These are phyloP conservation scores for Arenicola marina DNA, from an alignment of 2,888 invertebrate genomes.

Conservation along the genomic window DNA sequence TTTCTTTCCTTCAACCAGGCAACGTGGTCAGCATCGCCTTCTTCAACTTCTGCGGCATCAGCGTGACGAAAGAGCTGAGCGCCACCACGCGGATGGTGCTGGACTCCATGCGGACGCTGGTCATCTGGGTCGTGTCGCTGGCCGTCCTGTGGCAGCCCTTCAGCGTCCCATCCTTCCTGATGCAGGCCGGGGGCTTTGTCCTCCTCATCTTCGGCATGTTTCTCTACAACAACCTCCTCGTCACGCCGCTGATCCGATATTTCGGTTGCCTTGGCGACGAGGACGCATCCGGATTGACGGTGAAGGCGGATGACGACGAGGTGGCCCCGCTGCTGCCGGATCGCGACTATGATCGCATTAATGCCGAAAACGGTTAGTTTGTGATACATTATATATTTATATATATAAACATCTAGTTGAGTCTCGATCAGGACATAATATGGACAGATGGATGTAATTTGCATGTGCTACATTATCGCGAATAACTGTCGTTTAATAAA, in stretches of 20 bases:
- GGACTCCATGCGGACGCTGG: constrained; percentile 83
- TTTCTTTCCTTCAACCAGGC: no score
- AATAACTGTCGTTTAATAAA: no score
- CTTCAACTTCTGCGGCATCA: constrained; percentile 90
- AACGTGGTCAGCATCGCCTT: constrained; percentile 86
- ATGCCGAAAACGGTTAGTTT: no score
- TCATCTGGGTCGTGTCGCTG: constrained; percentile 87
- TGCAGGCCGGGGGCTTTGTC: constrained; percentile 71
- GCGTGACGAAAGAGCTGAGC: constrained; percentile 89
- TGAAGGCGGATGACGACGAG: no score
- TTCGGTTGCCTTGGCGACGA: background rate
- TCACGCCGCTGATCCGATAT: constrained; percentile 27
- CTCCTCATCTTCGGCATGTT: constrained; percentile 76
- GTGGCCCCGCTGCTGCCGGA: no score
- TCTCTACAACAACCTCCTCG: constrained; percentile 72
- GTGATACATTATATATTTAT: no score
- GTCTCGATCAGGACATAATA: no score
- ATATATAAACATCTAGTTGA: no score
- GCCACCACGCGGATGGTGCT: constrained; percentile 90
- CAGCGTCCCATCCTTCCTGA: constrained; percentile 32
- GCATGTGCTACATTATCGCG: no score
- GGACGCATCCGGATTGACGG: no score
- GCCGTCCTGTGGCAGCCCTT: constrained; percentile 77
- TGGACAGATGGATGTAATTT: no score
- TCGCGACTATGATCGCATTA: no score